Evolutionary conservation across 2,113 vertebrate species (phyloP), one percentile per base, ranked within the genome.

Genomic region (Morone chrysops): DNA sequence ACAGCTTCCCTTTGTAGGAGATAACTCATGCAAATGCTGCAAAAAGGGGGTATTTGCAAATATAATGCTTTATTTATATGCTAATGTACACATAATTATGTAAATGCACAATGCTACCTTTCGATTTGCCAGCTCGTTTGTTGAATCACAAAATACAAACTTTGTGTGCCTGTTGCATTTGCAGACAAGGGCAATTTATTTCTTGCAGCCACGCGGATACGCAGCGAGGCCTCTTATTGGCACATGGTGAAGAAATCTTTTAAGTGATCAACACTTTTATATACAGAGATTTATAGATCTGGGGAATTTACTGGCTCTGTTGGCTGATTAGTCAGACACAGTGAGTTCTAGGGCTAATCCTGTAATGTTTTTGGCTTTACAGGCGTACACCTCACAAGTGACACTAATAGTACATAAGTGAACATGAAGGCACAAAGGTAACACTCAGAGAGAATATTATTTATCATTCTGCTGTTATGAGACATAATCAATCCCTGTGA

Each of bases 1-100:
- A 86, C 67, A 86, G 92, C 73, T 75, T 92, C 85, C 62, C 79
- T 85, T 91, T 89, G 84, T 88, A 74, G 8, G 47, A 86, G 85
- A 90, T 88, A 90, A 87, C 82, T 86, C 75, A 86, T 90, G 86
- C 80, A 88, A 88, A 89, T 84, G 57, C 61, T 68, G 86, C 59
- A 81, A 75, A 85, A 71, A 10, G 50, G 56, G 54, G 66, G 48
- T 86, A 87, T 89, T 86, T 86, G 76, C 82, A 90, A 93, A 94
- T 90, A 92, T 87, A 91, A 94, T 87, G 76, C 83, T 89, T 91
- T 75, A 94, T 95, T 93, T 92, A 92, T 90, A 94, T 94, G 91
- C 87, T 92, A 93, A 94, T 94, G 78, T 83, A 83, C 80, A 88
- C 85, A 91, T 90, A 88, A 93, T 93, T 92, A 95, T 94, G 91